Conservation (phyloP, 2,888 invertebrate genomes). For the Troides helena region DNA sequence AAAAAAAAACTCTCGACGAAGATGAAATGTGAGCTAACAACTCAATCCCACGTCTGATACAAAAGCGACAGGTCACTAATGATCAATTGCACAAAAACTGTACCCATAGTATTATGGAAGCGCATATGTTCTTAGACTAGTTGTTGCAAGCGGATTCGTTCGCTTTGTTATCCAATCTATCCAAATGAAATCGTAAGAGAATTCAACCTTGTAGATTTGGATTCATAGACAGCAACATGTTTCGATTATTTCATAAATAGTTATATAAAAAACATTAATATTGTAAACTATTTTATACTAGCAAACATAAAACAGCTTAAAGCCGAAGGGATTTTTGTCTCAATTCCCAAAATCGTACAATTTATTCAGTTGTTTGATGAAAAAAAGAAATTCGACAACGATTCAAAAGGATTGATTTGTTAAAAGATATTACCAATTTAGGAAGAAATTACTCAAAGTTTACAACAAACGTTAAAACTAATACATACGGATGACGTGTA, state of each 20-base stretch:
- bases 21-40: not conserved
- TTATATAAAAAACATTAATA: no score
- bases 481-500: not conserved
- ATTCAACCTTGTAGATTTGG: no score
- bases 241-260: no score
- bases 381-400: not conserved
- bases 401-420: not conserved
- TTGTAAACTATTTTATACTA: no score
- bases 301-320: no score
- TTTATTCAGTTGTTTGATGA: not conserved
- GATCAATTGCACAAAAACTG: constrained; percentile 8
- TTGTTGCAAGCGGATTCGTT: not conserved
- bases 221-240: no score
- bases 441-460: not conserved
- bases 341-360: no score
- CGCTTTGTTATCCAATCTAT: not conserved
- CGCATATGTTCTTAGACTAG: not conserved
- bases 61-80: constrained; percentile 19
- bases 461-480: not conserved
- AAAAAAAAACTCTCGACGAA: constrained; percentile 5
- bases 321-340: no score
- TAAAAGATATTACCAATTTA: not conserved
- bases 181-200: not conserved
- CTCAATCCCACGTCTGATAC: constrained; percentile 10
- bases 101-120: constrained; percentile 7